Conservation (phyloP, 2,113 vertebrate genomes). For the Delphinapterus leucas region DNA sequence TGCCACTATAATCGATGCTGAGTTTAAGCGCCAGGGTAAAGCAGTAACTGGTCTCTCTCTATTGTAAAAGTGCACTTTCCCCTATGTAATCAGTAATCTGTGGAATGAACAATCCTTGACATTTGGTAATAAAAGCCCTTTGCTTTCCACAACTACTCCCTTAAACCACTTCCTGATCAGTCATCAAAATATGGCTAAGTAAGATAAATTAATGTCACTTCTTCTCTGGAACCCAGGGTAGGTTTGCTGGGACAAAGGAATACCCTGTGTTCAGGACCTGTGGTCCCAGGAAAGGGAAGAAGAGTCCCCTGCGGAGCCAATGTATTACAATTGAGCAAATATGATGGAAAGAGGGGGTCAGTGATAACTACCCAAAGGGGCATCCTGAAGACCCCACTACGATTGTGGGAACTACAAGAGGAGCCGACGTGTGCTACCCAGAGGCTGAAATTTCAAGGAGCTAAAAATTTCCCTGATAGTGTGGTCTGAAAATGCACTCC, state of each 20-base stretch:
- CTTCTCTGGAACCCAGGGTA: neutral
- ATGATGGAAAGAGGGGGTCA: neutral
- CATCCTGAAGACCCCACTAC: neutral
- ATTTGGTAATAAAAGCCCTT: neutral
- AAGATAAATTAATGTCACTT: neutral
- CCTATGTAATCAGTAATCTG: neutral
- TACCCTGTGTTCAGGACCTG: neutral
- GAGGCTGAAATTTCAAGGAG: neutral
- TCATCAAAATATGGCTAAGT: neutral
- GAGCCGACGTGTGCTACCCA: neutral
- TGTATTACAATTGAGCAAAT: neutral
- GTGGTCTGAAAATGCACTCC: neutral
- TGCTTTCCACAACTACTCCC: neutral
- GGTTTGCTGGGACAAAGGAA: neutral
- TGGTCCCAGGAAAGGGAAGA: neutral
- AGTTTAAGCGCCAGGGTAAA: neutral
- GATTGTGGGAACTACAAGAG: neutral
- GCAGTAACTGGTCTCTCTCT: neutral
- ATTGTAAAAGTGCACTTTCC: neutral
- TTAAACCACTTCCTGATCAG: neutral
- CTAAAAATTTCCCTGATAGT: neutral
- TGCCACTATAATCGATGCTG: neutral
- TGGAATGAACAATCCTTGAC: neutral
- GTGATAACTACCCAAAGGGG: neutral
- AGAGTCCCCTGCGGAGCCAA: neutral